Conservation (phyloP, 2,113 vertebrate genomes). For the Urocolius indicus region DNA sequence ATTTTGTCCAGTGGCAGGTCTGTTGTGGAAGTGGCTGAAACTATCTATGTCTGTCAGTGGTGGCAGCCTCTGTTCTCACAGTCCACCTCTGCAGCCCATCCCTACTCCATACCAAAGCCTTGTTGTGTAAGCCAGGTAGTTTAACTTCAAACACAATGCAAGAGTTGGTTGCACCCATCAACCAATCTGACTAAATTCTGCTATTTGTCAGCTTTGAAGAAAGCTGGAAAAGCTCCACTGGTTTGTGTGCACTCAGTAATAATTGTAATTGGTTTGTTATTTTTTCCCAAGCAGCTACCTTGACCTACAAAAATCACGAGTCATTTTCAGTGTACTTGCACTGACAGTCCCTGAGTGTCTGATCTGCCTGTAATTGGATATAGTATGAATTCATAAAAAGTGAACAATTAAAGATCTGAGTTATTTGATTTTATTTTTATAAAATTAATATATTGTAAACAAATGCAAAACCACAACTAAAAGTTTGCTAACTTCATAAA, state of each 20-base stretch:
- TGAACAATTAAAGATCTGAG: not conserved
- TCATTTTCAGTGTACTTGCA: not conserved
- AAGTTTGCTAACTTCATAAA: too few relatives aligned
- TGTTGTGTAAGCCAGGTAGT: not conserved
- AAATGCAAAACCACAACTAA: not conserved
- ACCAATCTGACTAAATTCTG: not conserved
- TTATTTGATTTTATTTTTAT: not conserved
- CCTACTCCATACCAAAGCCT: not conserved
- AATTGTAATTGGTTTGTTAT: not conserved
- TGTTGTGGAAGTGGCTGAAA: not conserved
- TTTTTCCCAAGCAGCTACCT: not conserved
- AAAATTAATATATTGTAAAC: not conserved
- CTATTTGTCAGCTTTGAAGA: not conserved
- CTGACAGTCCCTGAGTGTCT: not conserved
- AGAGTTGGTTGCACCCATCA: not conserved
- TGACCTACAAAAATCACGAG: not conserved
- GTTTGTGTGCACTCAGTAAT: not conserved
- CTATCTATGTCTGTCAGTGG: too few relatives aligned
- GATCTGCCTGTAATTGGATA: not conserved
- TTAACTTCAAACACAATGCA: not conserved
- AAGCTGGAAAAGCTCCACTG: not conserved
- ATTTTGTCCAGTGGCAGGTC: not conserved
- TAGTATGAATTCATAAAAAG: not conserved
- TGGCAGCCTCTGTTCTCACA: not conserved
- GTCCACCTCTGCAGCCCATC: fast-evolving